Evolutionary conservation across 1,140 invertebrate genomes (phyloP), one percentile per base, ranked within the genome.

Genomic region (Kradibia gibbosae): DNA sequence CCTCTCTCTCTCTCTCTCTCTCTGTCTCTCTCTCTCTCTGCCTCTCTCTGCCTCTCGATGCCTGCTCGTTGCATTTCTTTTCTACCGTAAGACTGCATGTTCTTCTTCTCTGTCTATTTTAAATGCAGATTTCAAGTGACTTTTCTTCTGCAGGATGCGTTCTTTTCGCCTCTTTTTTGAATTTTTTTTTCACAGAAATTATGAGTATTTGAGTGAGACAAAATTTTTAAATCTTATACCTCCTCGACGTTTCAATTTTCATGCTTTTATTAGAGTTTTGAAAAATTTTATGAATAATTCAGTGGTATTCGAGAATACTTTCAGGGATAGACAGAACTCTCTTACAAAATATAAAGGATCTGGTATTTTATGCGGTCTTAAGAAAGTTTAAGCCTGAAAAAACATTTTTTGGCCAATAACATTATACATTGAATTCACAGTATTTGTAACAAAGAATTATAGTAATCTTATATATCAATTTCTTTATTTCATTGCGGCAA

Each of bases 1-100:
- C 80, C 80, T 75, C 45, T 65, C 60, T 78, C n/a, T 28, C 42
- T 76, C 71, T 75, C 73, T 72, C 70, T 78, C 77, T 62, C 55
- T 65, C 73, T 81, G 60, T 77, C 48, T 79, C 80, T 71, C 65
- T 72, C 53, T 79, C 76, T 76, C 53, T 62, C 77, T 39, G 74
- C 55, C 74, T 62, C 73, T 57, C 78, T 39, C 80, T 62, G 20
- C 42, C 25, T 45, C n/a, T n/a, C n/a, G n/a, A n/a, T n/a, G n/a
- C n/a, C n/a, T n/a, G n/a, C n/a, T n/a, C n/a, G n/a, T n/a, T n/a
- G n/a, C n/a, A n/a, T n/a, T n/a, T 11, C 60, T 34, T 60, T 3
- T 42, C 48, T 34, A 78, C 20, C 25, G 72, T 81, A 74, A 60
- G 39, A 42, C 39, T 60, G 48, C 53, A 15, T 8, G 15, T 15